These are phyloP conservation scores for Lophochroa leadbeateri DNA, from an alignment of 2,113 vertebrate species.

Conservation along the genomic window DNA sequence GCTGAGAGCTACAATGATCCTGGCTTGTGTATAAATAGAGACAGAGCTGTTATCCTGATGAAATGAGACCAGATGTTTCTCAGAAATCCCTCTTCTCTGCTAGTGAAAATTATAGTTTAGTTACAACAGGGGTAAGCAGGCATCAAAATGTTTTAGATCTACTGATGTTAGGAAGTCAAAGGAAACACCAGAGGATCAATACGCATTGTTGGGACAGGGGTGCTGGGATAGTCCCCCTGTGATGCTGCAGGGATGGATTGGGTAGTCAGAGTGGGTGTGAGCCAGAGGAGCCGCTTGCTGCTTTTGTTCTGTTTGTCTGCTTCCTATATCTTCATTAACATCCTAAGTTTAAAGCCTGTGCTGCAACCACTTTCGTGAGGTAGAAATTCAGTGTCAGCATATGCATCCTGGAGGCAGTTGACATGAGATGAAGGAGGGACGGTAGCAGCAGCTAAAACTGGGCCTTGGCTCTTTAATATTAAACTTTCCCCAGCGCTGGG, in stretches of 20 bases:
- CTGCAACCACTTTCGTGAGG: neutral
- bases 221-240: neutral
- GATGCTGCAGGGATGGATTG: neutral
- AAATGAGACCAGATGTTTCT: constrained; percentile 77
- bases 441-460: constrained; percentile 42
- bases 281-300: neutral
- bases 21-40: constrained; percentile 70
- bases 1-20: constrained; percentile 72
- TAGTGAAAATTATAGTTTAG: constrained; percentile 59
- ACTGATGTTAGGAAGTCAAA: constrained; percentile 25
- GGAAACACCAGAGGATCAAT: neutral
- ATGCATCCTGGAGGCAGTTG: constrained; percentile 60
- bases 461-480: constrained; percentile 67
- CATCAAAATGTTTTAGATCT: constrained; percentile 41
- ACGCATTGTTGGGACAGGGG: neutral
- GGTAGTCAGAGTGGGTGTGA: neutral
- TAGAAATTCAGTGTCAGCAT: constrained; percentile 56
- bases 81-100: constrained; percentile 64
- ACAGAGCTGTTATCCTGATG: constrained; percentile 65
- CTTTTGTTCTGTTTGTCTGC: constrained; percentile 22
- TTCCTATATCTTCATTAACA: neutral
- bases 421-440: constrained; percentile 65
- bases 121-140: constrained; percentile 50
- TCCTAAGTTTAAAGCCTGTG: constrained; percentile 15
- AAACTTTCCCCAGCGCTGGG: constrained; percentile 31